Percentiles rank a stretch among this genome's conserved stretches.
Conservation (phyloP, 2,888 invertebrate genomes). For the Kuschelorhynchus macadamiae region DNA sequence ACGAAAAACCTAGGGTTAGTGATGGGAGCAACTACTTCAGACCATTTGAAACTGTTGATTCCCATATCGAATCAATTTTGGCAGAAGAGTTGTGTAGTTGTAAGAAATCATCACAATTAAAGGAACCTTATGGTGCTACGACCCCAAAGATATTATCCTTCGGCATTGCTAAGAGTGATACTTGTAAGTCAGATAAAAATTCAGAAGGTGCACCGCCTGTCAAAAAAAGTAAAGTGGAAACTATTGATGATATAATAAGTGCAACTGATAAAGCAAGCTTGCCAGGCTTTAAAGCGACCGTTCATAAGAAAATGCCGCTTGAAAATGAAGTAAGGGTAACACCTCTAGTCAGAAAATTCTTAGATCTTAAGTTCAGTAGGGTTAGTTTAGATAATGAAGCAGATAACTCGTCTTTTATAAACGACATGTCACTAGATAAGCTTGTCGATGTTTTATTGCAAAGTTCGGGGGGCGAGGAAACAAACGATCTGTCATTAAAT, state of each 20-base stretch:
- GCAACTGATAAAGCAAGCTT: slow-evolving; percentile 56
- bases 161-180: slow-evolving; percentile 9
- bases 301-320: slow-evolving; percentile 28
- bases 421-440: slow-evolving; percentile 73
- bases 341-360: slow-evolving; percentile 74
- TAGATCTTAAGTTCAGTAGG: slow-evolving; percentile 72
- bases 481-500: slow-evolving; percentile 56
- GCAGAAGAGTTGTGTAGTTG: slow-evolving; percentile 51
- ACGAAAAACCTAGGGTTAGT: slow-evolving; percentile 55
- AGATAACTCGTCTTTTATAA: slow-evolving; percentile 71
- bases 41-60: slow-evolving; percentile 64
- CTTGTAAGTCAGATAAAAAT: slow-evolving; percentile 8
- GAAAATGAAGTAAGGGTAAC: slow-evolving; percentile 68
- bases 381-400: slow-evolving; percentile 64
- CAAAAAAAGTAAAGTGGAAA: slow-evolving; percentile 65
- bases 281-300: slow-evolving; percentile 52
- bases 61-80: slow-evolving; percentile 62
- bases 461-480: slow-evolving; percentile 70
- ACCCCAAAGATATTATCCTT: slow-evolving; percentile 22
- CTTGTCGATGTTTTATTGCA: slow-evolving; percentile 77
- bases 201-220: slow-evolving; percentile 53
- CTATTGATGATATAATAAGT: slow-evolving; percentile 63
- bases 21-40: slow-evolving; percentile 62
- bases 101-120: slow-evolving; percentile 35
- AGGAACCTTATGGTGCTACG: slow-evolving; percentile 12